Conservation (phyloP, 37 sponge, comb jelly and placozoan genomes). For the Diacarnus erythraeanus region DNA sequence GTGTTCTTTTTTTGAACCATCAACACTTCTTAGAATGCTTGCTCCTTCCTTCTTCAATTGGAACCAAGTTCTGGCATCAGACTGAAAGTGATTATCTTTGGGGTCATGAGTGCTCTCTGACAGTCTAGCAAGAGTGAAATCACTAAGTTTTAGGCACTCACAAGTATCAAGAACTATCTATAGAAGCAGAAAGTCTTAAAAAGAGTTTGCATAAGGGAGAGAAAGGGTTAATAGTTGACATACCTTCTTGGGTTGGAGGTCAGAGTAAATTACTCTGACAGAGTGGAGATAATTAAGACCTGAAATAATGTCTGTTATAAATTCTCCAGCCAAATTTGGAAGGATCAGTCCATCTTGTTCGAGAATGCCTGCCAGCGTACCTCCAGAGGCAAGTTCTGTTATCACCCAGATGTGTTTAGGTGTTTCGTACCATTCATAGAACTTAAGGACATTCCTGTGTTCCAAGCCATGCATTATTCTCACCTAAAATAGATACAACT, state of each 20-base stretch:
- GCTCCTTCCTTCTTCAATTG: background rate
- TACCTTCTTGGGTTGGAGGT: constrained; percentile 67
- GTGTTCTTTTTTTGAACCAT: background rate
- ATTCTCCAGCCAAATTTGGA: constrained; percentile 4
- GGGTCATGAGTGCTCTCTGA: background rate
- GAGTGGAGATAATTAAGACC: constrained; percentile 57
- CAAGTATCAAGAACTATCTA: constrained; percentile 40
- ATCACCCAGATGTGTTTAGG: constrained; percentile 78
- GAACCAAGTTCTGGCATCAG: background rate
- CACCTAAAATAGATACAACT: constrained; percentile 32
- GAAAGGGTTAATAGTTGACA: background rate
- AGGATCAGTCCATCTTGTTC: constrained; percentile 66
- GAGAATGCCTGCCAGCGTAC: constrained; percentile 57
- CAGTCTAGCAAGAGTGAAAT: constrained; percentile 32
- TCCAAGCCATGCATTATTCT: constrained; percentile 41
- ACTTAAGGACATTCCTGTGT: constrained; percentile 56
- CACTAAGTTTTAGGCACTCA: constrained; percentile 39
- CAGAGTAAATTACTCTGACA: constrained; percentile 39
- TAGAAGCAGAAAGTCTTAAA: background rate
- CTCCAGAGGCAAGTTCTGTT: constrained; percentile 67
- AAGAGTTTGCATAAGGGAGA: background rate
- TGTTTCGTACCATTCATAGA: constrained; percentile 81
- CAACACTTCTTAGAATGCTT: background rate
- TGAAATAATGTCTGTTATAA: constrained; percentile 34
- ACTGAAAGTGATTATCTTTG: background rate